Conservation (phyloP, 2,797 vertebrate species). For the Todus mexicanus region DNA sequence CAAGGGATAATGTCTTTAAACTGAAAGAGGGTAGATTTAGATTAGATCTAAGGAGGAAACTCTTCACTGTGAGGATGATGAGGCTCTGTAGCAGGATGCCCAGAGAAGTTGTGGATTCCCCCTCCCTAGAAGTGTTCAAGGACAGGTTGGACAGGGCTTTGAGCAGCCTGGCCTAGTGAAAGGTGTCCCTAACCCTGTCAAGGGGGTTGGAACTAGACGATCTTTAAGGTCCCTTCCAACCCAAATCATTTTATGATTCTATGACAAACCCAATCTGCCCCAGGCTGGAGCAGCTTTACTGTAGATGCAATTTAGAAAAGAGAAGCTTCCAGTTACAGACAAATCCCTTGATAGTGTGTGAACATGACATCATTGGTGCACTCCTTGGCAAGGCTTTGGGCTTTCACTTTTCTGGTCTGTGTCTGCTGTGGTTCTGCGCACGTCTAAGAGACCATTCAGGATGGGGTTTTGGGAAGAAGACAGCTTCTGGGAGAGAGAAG, state of each 20-base stretch:
- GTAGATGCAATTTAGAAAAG: not conserved
- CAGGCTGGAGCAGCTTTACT: not conserved
- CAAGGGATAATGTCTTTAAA: not conserved
- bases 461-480: not conserved
- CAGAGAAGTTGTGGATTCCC: not conserved
- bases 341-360: not conserved
- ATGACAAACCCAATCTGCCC: not conserved
- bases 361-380: not conserved
- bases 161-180: not conserved
- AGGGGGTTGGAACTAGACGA: not conserved
- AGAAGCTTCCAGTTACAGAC: not conserved
- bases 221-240: not conserved
- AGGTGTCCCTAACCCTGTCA: not conserved
- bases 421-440: not conserved
- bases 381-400: not conserved
- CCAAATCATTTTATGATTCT: not conserved
- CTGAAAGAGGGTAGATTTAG: not conserved
- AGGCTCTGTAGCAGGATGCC: not conserved
- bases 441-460: not conserved
- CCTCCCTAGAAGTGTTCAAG: not conserved
- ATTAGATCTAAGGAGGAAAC: not conserved
- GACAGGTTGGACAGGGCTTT: not conserved
- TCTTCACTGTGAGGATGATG: not conserved
- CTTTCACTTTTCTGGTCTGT: accelerated
- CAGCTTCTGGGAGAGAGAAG: not conserved